Evolutionary conservation across 2,797 vertebrate genomes (phyloP).

Genomic region (Lerista edwardsae): DNA sequence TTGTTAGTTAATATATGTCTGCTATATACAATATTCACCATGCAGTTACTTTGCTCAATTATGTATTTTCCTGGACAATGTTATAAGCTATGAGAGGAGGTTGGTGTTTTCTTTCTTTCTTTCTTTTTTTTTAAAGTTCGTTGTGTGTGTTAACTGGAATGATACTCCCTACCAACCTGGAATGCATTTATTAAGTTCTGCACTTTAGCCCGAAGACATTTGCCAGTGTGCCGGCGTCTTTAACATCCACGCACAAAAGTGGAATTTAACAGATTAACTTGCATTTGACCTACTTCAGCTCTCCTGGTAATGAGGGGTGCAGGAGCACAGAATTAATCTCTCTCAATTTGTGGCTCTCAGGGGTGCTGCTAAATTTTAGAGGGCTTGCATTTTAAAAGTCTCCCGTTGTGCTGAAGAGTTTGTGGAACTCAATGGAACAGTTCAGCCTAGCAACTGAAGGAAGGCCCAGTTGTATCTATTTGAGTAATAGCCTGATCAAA

Average conservation of each 20-base stretch:
- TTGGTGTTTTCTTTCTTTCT: too few species aligned
- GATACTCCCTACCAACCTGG: conserved; percentile 57
- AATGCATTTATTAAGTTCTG: conserved; percentile 73
- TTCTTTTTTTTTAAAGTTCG: conserved; percentile 37
- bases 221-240: conserved; percentile 71
- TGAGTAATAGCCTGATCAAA: conserved; percentile 58
- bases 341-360: conserved; percentile 84
- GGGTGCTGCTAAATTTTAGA: conserved; percentile 83
- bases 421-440: conserved; percentile 67
- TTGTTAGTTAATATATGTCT: not conserved
- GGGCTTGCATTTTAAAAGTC: conserved; percentile 82
- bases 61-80: not conserved
- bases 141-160: conserved; percentile 51
- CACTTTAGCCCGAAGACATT: conserved; percentile 73
- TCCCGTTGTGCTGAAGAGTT: conserved; percentile 76
- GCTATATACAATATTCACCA: not conserved
- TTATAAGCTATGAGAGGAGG: not conserved
- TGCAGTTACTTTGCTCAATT: not conserved
- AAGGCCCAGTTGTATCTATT: conserved; percentile 72
- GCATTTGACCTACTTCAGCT: conserved; percentile 84
- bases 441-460: conserved; percentile 55
- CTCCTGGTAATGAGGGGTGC: conserved; percentile 83
- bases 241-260: conserved; percentile 78
- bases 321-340: conserved; percentile 85
- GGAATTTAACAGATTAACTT: conserved; percentile 87